Evolutionary conservation across 2,113 vertebrate genomes (phyloP), one percentile per base, ranked within the genome.

Genomic region (Xenopus laevis): DNA sequence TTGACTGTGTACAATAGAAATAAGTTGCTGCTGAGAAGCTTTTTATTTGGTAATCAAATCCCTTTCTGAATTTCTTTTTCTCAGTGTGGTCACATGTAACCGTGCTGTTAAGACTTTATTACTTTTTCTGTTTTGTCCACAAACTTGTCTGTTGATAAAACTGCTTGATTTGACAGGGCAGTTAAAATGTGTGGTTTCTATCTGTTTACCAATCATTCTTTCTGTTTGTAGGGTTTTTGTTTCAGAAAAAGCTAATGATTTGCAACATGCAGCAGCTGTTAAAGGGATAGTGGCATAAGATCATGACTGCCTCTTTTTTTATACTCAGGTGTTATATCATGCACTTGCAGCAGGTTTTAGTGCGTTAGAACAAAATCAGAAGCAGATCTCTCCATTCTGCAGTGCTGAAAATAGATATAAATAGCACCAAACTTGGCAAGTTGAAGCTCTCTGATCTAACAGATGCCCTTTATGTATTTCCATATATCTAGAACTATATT

Each of bases 1-100:
- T 74, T 74, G 61, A 67, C 17, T 68, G 65, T 67, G 21, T 74
- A 61, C 65, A 68, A 45, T 68, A 61, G 6, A 68, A 76, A 55
- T 65, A 68, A 20, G 45, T 68, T 55, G 23, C 50, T 23, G 13
- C 73, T 52, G 10, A 69, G 23, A 27, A 27, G 20, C 7, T 68
- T 23, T 27, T 68, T 68, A 47, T 75, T 60, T 75, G 57, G 46
- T 53, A 63, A 40, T 44, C 65, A 74, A 18, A 50, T 30, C 50
- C 44, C 21, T 30, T 33, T 68, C 13, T 21, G 18, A 58, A 46
- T 58, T 55, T 33, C 17, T 52, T n/a, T 13, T 47, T 66, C 44
- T 40, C 50, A 59, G 57, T 58, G 44, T 74, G 40, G 17, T 45
- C 12, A 16, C 33, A 60, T 47, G 71, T 65, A 65, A 44, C 64